Conservation (phyloP, 92 coral and sea anemone genomes). For the Paramuricea clavata region DNA sequence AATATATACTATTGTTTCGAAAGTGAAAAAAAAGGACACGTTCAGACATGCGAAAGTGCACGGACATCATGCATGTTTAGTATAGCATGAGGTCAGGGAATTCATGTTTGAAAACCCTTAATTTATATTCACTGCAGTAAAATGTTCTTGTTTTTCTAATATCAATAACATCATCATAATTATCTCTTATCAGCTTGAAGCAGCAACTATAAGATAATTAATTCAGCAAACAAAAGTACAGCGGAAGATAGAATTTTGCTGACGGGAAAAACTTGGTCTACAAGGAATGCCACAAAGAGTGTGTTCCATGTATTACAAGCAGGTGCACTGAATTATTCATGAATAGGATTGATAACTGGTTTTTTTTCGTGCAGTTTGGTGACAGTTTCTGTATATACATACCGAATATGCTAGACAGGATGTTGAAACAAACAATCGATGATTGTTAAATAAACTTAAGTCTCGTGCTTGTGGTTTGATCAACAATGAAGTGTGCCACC, state of each 20-base stretch:
- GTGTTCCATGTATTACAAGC: background rate
- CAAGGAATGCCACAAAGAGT: background rate
- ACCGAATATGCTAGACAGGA: background rate
- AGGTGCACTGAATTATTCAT: conserved; percentile 20
- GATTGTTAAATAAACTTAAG: conserved; percentile 17
- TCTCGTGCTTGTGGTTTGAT: background rate
- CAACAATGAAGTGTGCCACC: conserved; percentile 40
- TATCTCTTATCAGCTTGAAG: conserved; percentile 31
- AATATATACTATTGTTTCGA: background rate
- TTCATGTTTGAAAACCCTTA: background rate
- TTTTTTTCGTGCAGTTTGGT: background rate
- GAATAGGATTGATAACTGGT: background rate
- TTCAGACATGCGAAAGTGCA: no score
- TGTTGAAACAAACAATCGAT: conserved; percentile 7
- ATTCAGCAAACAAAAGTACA: conserved; percentile 26
- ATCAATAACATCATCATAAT: conserved; percentile 10
- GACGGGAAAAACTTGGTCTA: background rate
- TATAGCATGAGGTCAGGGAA: background rate
- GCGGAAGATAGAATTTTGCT: background rate
- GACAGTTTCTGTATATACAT: background rate
- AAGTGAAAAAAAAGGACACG: no score
- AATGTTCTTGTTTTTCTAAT: conserved; percentile 14
- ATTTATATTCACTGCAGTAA: background rate
- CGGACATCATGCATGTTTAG: background rate
- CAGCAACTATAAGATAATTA: conserved; percentile 23